A percentile compares a stretch with the other conserved stretches of the same genome.
Conservation (phyloP, 2,113 vertebrate species). For the Nannospalax galili region DNA sequence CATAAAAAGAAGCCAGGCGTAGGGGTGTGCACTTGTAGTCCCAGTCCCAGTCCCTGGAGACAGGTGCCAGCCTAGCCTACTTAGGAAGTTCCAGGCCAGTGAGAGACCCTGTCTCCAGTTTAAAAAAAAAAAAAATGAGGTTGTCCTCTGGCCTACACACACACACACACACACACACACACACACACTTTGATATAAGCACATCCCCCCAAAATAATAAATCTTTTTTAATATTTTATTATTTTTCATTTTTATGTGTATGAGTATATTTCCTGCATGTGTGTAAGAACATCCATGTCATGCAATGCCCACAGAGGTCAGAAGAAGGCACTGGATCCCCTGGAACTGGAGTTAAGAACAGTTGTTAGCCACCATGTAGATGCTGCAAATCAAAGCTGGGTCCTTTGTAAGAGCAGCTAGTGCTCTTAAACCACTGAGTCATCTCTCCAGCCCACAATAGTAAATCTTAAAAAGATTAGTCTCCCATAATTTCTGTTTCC, state of each 20-base stretch:
- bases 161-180: neutral
- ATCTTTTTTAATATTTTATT: too few species aligned
- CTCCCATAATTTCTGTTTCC: neutral
- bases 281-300: too few species aligned
- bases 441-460: too few species aligned
- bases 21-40: neutral
- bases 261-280: too few species aligned
- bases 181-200: neutral
- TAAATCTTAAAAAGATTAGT: neutral
- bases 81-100: neutral
- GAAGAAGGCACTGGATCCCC: too few species aligned
- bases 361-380: too few species aligned
- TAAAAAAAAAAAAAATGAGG: neutral
- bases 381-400: too few species aligned
- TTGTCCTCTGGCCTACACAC: neutral
- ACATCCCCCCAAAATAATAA: neutral
- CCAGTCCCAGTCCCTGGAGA: neutral
- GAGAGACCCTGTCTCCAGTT: neutral
- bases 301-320: too few species aligned
- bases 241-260: too few species aligned
- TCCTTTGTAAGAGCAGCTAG: too few species aligned
- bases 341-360: too few species aligned
- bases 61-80: neutral
- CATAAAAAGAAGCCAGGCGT: neutral
- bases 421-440: too few species aligned